phyloP scores from a whole-genome alignment of 2,888 invertebrate genomes.

The Phanerotoma sp. region DNA sequence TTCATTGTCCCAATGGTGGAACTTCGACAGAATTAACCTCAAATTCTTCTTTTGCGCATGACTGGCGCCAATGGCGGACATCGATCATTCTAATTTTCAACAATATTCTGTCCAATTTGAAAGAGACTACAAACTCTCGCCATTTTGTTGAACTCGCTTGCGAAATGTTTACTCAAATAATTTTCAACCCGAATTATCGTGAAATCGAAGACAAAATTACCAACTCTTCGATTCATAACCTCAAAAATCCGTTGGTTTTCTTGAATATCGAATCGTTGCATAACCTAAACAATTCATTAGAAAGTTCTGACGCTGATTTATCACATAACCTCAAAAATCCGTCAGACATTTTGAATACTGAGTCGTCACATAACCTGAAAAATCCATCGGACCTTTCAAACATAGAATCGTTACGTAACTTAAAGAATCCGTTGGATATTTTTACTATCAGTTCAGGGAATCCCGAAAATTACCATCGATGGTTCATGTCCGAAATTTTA shows the following conservation, averaged over 20 bases:
- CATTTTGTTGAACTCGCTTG: constrained; percentile 42
- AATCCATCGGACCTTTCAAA: no score
- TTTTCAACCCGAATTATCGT: constrained; percentile 32
- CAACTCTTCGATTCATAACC: no score
- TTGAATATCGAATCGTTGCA: no score
- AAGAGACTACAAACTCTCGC: constrained; percentile 33
- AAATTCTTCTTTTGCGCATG: constrained; percentile 54
- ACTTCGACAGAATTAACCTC: constrained; percentile 43
- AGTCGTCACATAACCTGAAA: no score
- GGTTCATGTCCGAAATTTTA: constrained; percentile 56
- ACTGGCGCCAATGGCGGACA: constrained; percentile 57
- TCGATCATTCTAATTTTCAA: constrained; percentile 54
- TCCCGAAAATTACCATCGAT: constrained; percentile 51
- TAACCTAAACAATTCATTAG: no score
- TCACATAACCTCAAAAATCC: no score
- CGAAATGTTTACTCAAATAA: constrained; percentile 55
- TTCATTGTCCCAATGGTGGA: constrained; percentile 61
- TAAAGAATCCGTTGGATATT: constrained; percentile 42
- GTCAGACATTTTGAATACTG: no score
- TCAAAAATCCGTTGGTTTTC: no score
- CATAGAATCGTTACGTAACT: no score
- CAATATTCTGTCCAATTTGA: constrained; percentile 50
- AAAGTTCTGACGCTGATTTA: no score
- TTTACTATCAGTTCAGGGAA: constrained; percentile 44
- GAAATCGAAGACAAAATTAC: constrained; percentile 13